These are phyloP conservation scores for Syncerus caffer DNA, from an alignment of 2,797 vertebrate species.

Conservation along the genomic window DNA sequence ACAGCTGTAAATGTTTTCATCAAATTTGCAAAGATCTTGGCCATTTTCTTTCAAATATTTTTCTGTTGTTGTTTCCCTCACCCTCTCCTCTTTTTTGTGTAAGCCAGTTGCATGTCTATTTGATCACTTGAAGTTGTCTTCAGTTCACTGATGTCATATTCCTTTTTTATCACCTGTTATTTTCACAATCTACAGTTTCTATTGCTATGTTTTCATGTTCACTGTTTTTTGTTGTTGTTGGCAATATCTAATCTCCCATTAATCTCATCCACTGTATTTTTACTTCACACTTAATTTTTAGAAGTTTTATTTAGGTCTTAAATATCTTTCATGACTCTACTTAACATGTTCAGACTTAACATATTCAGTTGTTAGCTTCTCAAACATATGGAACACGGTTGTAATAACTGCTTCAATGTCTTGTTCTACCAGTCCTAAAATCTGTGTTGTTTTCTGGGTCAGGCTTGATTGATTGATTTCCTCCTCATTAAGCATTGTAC, in stretches of 20 bases:
- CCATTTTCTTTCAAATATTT: neutral
- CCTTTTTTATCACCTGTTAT: neutral
- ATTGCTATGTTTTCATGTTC: neutral
- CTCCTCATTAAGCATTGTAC: neutral
- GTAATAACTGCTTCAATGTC: neutral
- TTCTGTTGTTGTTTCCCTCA: neutral
- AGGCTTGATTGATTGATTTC: neutral
- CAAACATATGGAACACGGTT: neutral
- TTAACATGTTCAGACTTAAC: neutral
- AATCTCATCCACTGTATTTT: neutral
- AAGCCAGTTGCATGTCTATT: neutral
- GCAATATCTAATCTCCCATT: neutral
- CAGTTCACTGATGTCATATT: neutral
- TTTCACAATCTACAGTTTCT: neutral
- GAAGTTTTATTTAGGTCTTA: neutral
- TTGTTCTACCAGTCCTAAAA: neutral
- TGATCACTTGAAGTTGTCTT: neutral
- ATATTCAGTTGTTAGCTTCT: neutral
- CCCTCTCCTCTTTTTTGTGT: neutral
- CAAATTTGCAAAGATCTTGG: neutral
- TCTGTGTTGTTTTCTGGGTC: conserved; percentile 34
- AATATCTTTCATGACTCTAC: neutral
- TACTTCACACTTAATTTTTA: neutral
- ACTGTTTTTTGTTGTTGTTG: neutral
- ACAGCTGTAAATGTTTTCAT: neutral